Evolutionary conservation across 1,140 invertebrate species (phyloP).

Genomic region (Polypedilum pembai): DNA sequence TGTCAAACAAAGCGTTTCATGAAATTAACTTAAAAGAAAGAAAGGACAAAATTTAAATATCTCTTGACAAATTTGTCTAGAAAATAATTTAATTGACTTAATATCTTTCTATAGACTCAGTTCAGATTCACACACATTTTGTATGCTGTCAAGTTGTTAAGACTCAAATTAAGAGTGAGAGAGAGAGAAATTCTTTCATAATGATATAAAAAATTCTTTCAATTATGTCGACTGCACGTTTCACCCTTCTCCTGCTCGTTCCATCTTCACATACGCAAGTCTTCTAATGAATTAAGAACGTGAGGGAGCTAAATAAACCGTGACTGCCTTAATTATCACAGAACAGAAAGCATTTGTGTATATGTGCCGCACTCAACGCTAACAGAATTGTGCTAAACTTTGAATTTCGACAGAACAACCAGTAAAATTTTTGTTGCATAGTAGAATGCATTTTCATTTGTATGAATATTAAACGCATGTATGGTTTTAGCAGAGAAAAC

Average conservation of each 20-base stretch:
- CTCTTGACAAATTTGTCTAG: not conserved
- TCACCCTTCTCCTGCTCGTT: no score
- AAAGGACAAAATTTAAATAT: no score
- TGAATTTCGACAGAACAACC: no score
- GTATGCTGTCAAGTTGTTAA: not conserved
- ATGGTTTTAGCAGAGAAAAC: no score
- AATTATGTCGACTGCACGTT: slow-evolving; percentile 16
- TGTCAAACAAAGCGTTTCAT: slow-evolving; percentile 18
- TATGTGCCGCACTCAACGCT: no score
- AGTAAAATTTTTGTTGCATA: no score
- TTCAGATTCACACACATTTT: not conserved
- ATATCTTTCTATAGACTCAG: not conserved
- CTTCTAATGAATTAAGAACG: slow-evolving; percentile 17
- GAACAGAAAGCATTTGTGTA: not conserved
- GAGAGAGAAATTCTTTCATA: no score
- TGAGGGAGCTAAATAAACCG: slow-evolving; percentile 21
- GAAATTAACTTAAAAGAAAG: no score
- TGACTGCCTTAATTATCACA: slow-evolving; percentile 24
- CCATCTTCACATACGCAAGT: not conserved
- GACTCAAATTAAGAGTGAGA: not conserved
- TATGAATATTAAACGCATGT: no score
- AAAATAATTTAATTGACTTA: not conserved
- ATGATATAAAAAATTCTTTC: slow-evolving; percentile 13
- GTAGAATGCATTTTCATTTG: no score
- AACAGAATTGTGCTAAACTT: no score